Percentiles rank a stretch among this genome's conserved stretches.
Evolutionary conservation across 2,113 vertebrate genomes (phyloP).

Genomic region (Microcebus tavaratra): DNA sequence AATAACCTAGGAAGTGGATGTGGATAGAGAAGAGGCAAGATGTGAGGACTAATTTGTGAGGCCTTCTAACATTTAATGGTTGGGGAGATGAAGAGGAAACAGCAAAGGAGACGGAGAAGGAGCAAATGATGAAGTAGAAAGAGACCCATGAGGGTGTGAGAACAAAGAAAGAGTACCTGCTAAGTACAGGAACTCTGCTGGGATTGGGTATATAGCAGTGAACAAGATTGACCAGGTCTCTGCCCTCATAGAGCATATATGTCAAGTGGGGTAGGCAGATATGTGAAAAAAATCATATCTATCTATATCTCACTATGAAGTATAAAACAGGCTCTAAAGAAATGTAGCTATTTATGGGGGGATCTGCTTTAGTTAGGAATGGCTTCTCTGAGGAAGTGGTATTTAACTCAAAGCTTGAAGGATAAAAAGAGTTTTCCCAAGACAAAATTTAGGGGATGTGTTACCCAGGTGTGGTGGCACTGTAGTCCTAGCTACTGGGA

Average conservation of each 20-base stretch:
- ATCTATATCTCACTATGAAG: background rate
- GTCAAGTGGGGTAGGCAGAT: background rate
- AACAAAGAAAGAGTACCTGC: background rate
- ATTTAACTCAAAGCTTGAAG: background rate
- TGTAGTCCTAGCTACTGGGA: too few relatives aligned
- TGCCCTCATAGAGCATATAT: background rate
- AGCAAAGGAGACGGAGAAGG: background rate
- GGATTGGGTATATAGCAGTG: background rate
- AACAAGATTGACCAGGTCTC: background rate
- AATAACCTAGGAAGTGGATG: background rate
- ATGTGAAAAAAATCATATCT: background rate
- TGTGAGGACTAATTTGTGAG: background rate
- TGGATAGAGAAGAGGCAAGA: background rate
- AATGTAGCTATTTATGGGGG: background rate
- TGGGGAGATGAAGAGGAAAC: background rate
- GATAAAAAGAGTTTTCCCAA: background rate
- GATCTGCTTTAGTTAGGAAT: conserved; percentile 27
- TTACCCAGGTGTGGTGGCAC: background rate
- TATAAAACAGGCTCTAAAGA: background rate
- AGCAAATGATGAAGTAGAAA: background rate
- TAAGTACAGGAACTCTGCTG: background rate
- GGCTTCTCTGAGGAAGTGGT: background rate
- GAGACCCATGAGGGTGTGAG: background rate
- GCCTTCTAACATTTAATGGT: background rate
- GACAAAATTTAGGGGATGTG: background rate